Percentiles rank a stretch among this genome's conserved stretches.
phyloP scores from a whole-genome alignment of 2,797 vertebrate species.

The Pelobates cultripes region DNA sequence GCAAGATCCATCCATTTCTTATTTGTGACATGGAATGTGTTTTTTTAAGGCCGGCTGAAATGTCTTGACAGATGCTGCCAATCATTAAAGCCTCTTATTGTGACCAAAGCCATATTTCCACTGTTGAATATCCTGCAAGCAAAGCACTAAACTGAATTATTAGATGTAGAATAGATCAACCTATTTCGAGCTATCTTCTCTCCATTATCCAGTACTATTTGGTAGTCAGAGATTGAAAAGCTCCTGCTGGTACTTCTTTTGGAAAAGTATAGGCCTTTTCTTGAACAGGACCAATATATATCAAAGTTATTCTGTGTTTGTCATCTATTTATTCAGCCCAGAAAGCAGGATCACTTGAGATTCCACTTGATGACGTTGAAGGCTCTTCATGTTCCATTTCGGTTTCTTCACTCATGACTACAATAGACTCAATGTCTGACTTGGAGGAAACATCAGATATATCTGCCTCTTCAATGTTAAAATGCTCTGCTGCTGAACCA shows the following conservation, averaged over 20 bases:
- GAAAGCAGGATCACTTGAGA: neutral
- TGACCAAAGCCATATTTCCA: neutral
- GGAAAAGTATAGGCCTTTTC: neutral
- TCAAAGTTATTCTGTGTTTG: neutral
- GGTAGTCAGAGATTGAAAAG: constrained; percentile 1
- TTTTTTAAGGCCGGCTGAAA: neutral
- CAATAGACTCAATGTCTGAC: too few relatives aligned
- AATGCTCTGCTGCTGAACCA: too few relatives aligned
- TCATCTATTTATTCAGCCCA: neutral
- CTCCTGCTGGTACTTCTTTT: neutral
- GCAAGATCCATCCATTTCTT: neutral
- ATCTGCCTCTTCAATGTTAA: too few relatives aligned
- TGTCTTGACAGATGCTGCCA: constrained; percentile 2
- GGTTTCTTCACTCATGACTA: too few relatives aligned
- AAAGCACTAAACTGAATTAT: neutral
- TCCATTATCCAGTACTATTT: neutral
- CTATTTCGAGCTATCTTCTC: neutral
- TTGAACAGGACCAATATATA: neutral
- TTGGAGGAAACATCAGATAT: too few relatives aligned
- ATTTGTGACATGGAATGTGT: constrained; percentile 1
- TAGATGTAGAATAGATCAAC: constrained; percentile 1
- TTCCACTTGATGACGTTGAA: neutral
- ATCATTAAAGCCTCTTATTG: neutral
- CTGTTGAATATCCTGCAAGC: neutral
- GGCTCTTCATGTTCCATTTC: too few relatives aligned